Base-by-base conservation (phyloP, 2,888 invertebrate species). In the Cheilosia scutellata region DNA sequence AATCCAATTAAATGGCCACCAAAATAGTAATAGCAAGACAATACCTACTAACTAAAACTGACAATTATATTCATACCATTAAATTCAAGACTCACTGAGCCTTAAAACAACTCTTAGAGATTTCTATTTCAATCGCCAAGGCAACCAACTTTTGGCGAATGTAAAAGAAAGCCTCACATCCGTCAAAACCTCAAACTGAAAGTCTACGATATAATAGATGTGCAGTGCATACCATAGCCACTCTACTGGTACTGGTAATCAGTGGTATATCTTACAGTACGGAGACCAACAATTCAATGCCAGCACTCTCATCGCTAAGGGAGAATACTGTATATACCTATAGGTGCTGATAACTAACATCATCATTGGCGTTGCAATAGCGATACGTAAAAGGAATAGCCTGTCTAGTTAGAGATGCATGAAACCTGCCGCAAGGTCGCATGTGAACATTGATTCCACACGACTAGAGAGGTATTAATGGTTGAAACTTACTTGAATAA, bases 381-480 rank as follows among this genome's bases (percentile, higher is more conserved):
- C 7, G 49, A 27, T 74, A 68, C 75, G 33, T 71, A 60, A 33
- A 77, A 77, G 77, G 82, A 77, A 72, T 77, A 53, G 71, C 71
- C 44, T 82, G 71, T 71, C 51, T 42, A 53, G 44, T 65, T 71
- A 16, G 68, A 70, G 74, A 75, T 40, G 53, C 65, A 53, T 62
- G 51, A 63, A 79, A 84, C 74, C 84, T 66, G 84, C 84, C 60
- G 84, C 84, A 84, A 84, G 84, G 84, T 76, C 84, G 75, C 58
- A 31, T 65, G 70, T 70, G 40, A 74, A 79, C 71, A 75, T 75
- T 47, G 49, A 16, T 49, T 20, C 51, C 27, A 5, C 13, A 51
- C 27, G 53, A 51, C 40, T 9, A 40, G 27, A 6, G 9, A n/a
- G 9, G 80, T 82, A 75, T 70, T 49, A 49, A 13, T 31, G 25